Conservation (phyloP, 2,888 invertebrate species). For the Drepanosiphum platanoidis region DNA sequence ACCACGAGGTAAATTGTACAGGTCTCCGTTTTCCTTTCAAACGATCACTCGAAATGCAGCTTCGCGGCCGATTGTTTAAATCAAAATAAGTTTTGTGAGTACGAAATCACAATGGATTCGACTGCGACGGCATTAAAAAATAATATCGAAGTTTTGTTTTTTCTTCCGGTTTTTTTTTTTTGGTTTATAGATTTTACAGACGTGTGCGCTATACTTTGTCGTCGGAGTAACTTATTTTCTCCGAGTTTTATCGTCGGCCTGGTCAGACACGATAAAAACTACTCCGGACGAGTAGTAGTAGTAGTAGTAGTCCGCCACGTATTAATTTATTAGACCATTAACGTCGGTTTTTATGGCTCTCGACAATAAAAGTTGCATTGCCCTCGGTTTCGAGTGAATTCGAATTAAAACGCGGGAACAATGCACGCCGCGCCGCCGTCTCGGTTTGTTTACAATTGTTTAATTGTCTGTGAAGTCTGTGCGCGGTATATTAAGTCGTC, state of each 20-base stretch:
- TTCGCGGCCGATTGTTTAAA: no score
- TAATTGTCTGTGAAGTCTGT: background rate
- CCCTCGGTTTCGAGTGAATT: background rate
- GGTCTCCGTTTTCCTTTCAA: no score
- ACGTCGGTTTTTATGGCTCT: slow-evolving; percentile 12
- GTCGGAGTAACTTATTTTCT: background rate
- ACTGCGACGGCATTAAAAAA: no score
- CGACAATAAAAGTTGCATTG: background rate
- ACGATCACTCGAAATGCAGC: no score
- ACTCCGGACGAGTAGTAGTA: no score
- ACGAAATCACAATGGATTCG: no score
- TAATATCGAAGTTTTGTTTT: no score
- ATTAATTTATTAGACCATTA: slow-evolving; percentile 28
- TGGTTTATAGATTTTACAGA: background rate
- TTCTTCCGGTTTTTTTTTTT: no score
- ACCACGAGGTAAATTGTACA: no score
- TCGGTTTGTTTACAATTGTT: background rate
- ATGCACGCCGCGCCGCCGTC: background rate
- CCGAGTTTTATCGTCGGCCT: background rate
- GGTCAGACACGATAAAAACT: slow-evolving; percentile 20
- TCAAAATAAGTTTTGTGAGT: no score
- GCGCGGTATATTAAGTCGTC: no score
- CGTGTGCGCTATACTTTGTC: background rate
- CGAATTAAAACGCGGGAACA: background rate
- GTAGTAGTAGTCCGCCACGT: background rate